Base-by-base conservation (phyloP, 2,888 invertebrate genomes). In the Lycia hirtaria region DNA sequence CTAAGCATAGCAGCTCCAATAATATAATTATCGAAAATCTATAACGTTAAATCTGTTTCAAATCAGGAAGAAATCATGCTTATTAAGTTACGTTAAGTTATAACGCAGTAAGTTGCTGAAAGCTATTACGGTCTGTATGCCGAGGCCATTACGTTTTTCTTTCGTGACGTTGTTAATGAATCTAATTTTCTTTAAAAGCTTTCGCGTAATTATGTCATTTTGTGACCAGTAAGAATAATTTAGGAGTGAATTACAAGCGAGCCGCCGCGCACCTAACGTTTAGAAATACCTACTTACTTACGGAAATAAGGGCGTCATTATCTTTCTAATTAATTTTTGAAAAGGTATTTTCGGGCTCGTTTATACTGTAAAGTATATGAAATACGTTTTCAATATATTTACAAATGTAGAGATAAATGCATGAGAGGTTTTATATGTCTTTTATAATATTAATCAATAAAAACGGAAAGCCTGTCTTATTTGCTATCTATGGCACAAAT, bases 161-260 rank as follows among this genome's bases (percentile, higher is more conserved):
- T 52, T 26, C 44, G 38, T 48, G 56, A 35, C 51, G 30, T 41
- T 38, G 24, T 48, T 58, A 52, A 58, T 38, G 35, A 52, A 58
- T 48, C 45, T 48, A 48, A 57, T 57, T 57, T 52, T 52, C 52
- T 35, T 52, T 52, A 57, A 52, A 52, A 53, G 52, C 48, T 35
- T 41, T 40, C 26, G 24, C 41, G 22, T 52, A 48, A 57, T 48
- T 51, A 57, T 51, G 47, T 41, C 40, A 20, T 51, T 20, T 32
- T 28, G 40, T 26, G 24, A 43, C 43, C 45, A 20, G 38, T 37
- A 32, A 47, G 30, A 47, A 35, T 24, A 35, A 47, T 47, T 47
- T 37, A 35, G 35, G 35, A 35, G 22, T 35, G 24, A 35, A 35
- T 47, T 35, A 47, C 35, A 35, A 35, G 19, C 22, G 12, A 26